Evolutionary conservation across 2,888 invertebrate genomes (phyloP).

Genomic region (Acrocyrtus sp.): DNA sequence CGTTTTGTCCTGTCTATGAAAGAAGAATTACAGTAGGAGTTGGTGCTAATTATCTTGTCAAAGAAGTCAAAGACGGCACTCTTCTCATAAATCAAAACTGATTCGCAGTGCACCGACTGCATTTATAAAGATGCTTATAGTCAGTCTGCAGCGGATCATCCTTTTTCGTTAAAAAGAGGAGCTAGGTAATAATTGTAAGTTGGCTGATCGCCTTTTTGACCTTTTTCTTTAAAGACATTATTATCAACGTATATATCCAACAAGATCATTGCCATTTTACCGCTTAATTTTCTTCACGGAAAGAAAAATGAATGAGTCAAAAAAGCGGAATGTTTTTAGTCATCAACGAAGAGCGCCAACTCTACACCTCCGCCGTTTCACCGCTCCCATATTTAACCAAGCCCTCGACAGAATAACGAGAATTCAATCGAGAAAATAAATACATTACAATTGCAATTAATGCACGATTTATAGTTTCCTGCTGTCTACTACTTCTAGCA

Average conservation of each 20-base stretch:
- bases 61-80: slow-evolving; percentile 26
- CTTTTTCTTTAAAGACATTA: not conserved
- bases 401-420: slow-evolving; percentile 7
- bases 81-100: slow-evolving; percentile 34
- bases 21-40: not conserved
- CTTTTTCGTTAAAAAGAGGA: not conserved
- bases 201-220: slow-evolving; percentile 29
- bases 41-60: slow-evolving; percentile 44
- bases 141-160: slow-evolving; percentile 23
- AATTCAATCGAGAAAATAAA: not conserved
- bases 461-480: slow-evolving; percentile 40
- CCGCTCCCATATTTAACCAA: slow-evolving; percentile 23
- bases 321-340: not conserved
- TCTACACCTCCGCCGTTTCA: not conserved
- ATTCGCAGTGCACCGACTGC: not conserved
- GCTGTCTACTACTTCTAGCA: not conserved
- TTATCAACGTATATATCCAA: not conserved
- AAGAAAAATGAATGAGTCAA: slow-evolving; percentile 20
- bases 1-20: not conserved
- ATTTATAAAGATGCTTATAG: no score
- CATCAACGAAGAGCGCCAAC: not conserved
- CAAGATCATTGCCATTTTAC: no score
- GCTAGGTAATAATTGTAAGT: slow-evolving; percentile 19
- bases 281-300: slow-evolving; percentile 25
- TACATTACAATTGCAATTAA: slow-evolving; percentile 22